Evolutionary conservation across 1,140 invertebrate species (phyloP).

Genomic region (Diabrotica undecimpunctata): DNA sequence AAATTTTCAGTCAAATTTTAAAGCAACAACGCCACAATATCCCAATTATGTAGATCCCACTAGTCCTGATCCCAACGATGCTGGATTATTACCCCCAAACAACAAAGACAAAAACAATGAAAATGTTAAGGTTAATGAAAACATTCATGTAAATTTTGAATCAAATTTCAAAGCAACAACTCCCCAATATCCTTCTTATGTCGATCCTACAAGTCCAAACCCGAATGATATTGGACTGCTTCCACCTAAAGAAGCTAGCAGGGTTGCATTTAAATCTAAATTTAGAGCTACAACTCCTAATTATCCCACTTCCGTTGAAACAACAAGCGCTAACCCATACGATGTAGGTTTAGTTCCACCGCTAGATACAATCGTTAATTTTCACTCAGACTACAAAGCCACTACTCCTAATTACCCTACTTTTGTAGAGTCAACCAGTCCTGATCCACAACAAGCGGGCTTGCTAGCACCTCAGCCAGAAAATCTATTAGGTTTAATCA

Average conservation of each 20-base stretch:
- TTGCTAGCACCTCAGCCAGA: not conserved
- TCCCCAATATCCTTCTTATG: constrained; percentile 35
- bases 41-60: constrained; percentile 32
- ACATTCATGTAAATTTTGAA: constrained; percentile 23
- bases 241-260: constrained; percentile 11
- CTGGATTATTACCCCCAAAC: constrained; percentile 26
- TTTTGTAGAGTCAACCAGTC: constrained; percentile 32
- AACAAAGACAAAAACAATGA: too few species aligned
- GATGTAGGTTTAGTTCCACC: constrained; percentile 30
- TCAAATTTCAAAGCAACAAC: constrained; percentile 38
- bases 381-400: constrained; percentile 22
- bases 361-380: not conserved
- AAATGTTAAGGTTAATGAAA: not conserved
- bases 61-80: constrained; percentile 26
- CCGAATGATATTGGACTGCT: constrained; percentile 29
- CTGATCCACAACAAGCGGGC: constrained; percentile 21
- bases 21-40: constrained; percentile 38
- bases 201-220: constrained; percentile 31
- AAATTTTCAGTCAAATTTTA: constrained; percentile 30
- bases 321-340: constrained; percentile 29
- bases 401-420: constrained; percentile 38
- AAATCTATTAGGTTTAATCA: not conserved
- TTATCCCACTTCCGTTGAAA: constrained; percentile 34
- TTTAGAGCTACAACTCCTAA: constrained; percentile 38
- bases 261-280: constrained; percentile 27